phyloP scores from a whole-genome alignment of 2,888 invertebrate species.

The Meteorus colon region DNA sequence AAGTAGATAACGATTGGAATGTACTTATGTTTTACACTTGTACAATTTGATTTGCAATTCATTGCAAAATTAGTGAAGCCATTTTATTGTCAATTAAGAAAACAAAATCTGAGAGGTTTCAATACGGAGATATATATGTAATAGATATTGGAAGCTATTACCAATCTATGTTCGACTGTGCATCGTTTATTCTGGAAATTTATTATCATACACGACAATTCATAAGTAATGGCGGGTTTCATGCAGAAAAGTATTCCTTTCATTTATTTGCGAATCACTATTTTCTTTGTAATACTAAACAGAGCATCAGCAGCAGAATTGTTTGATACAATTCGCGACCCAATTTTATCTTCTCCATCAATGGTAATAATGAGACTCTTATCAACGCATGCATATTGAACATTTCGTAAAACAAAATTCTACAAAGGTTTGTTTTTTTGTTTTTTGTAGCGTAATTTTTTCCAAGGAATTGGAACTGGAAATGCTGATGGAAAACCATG shows the following conservation, averaged over 20 bases:
- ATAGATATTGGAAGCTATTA: too few species aligned
- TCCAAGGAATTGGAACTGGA: slow-evolving; percentile 23
- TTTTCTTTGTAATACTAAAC: not conserved
- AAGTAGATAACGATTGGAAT: not conserved
- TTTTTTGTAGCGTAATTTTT: slow-evolving; percentile 33
- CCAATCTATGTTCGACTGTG: too few species aligned
- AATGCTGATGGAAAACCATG: slow-evolving; percentile 33
- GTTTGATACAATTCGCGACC: not conserved
- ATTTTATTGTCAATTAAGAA: not conserved
- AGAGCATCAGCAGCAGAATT: not conserved
- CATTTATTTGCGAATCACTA: not conserved
- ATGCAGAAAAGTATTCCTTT: too few species aligned
- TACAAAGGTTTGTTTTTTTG: not conserved
- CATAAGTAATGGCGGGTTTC: too few species aligned
- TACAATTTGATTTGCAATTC: slow-evolving; percentile 5
- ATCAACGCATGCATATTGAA: not conserved
- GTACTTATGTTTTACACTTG: not conserved
- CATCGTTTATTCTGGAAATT: too few species aligned
- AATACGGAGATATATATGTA: slow-evolving; percentile 12
- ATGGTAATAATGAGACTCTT: not conserved
- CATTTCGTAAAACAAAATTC: not conserved
- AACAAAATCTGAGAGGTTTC: not conserved
- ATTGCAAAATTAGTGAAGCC: slow-evolving; percentile 16
- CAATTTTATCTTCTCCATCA: not conserved
- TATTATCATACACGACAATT: too few species aligned